Conservation (phyloP, 2,113 vertebrate species). For the Oryzias curvinotus region DNA sequence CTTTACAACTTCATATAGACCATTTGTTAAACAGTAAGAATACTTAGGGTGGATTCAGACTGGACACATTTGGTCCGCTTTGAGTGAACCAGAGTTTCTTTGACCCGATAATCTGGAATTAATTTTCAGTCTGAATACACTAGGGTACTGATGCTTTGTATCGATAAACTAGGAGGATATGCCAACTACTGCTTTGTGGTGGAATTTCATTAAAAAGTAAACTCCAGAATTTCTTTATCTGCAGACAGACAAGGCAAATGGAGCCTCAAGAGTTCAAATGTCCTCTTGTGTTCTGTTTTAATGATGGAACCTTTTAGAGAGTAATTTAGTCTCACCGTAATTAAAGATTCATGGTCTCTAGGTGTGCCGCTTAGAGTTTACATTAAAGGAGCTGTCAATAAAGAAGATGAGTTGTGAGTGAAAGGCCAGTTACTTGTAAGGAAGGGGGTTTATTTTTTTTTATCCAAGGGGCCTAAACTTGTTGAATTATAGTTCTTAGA, state of each 20-base stretch:
- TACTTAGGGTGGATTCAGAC: too few species aligned
- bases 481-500: not conserved
- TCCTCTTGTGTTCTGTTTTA: not conserved
- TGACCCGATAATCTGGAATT: too few species aligned
- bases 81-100: too few species aligned
- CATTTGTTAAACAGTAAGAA: too few species aligned
- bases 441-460: constrained; percentile 1
- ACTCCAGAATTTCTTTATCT: not conserved
- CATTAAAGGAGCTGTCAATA: not conserved
- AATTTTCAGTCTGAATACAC: too few species aligned
- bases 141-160: too few species aligned
- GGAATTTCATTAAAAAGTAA: not conserved
- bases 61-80: too few species aligned
- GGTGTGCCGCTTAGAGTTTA: constrained; percentile 1
- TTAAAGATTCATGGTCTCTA: constrained; percentile 8
- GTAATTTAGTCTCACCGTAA: not conserved
- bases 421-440: constrained; percentile 1
- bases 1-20: too few species aligned
- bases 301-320: constrained; percentile 9
- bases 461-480: constrained; percentile 7
- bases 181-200: not conserved
- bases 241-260: not conserved
- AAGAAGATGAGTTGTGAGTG: constrained; percentile 7
- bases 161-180: too few species aligned
- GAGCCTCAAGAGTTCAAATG: not conserved